Conservation (phyloP, 2,113 vertebrate species). For the Amazona vittata region DNA sequence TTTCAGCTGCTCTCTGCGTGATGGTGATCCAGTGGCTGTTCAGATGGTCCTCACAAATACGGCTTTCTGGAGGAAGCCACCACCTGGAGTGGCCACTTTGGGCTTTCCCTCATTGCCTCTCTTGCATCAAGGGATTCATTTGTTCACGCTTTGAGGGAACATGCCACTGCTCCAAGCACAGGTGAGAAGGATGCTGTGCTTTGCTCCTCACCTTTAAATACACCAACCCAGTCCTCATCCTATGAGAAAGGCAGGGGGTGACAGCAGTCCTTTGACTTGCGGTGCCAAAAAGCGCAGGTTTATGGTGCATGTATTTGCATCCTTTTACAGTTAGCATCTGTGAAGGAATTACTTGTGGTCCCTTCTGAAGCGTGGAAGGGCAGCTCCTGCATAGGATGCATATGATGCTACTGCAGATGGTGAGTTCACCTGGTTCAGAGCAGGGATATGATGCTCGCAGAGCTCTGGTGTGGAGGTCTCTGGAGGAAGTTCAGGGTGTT, state of each 20-base stretch:
- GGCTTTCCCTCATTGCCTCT: background rate
- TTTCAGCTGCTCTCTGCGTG: fast-evolving
- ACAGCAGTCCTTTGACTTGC: background rate
- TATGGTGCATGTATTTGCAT: background rate
- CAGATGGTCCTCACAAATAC: background rate
- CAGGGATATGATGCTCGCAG: background rate
- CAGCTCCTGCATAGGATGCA: background rate
- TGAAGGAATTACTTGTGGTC: background rate
- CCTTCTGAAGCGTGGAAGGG: background rate
- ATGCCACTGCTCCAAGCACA: fast-evolving
- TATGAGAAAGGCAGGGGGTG: background rate
- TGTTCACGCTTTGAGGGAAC: background rate
- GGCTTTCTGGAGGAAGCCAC: background rate
- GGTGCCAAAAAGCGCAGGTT: background rate
- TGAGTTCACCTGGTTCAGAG: background rate
- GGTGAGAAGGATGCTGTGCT: background rate
- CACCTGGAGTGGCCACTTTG: background rate
- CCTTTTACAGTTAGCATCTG: background rate
- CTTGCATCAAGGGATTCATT: background rate
- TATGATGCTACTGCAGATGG: background rate
- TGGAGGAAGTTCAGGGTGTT: background rate
- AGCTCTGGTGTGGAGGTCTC: background rate
- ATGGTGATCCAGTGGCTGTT: fast-evolving
- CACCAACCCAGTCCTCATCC: background rate
- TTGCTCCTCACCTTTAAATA: background rate